Percentiles rank a stretch among this genome's conserved stretches.
These are phyloP conservation scores for Syngnathus rostellatus DNA, from an alignment of 2,797 vertebrate species.

Conservation along the genomic window DNA sequence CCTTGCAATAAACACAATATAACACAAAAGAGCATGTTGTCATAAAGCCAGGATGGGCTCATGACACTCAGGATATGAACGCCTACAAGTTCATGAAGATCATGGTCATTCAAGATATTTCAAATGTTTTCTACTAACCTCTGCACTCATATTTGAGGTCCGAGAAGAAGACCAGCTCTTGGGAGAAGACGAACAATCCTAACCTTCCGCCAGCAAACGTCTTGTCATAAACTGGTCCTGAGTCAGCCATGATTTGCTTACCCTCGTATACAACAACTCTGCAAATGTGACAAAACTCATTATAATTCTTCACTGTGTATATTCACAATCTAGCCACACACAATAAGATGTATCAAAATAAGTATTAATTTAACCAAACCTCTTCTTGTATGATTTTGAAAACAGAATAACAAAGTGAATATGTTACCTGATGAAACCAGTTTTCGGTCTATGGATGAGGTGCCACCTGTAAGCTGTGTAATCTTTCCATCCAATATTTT, in stretches of 20 bases:
- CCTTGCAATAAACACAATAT: too few species aligned
- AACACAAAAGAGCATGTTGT: too few species aligned
- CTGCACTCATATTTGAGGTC: slow-evolving; percentile 98
- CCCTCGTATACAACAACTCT: slow-evolving; percentile 97
- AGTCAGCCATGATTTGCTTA: slow-evolving; percentile 97
- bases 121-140: slow-evolving; percentile 74
- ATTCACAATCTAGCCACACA: not conserved
- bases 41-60: too few species aligned
- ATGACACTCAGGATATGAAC: not conserved
- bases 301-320: not conserved
- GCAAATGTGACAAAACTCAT: slow-evolving; percentile 17
- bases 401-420: not conserved
- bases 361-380: not conserved
- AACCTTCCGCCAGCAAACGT: slow-evolving; percentile 90
- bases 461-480: slow-evolving; percentile 99
- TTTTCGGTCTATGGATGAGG: slow-evolving; percentile 92
- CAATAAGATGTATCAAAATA: not conserved
- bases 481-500: slow-evolving; percentile 97
- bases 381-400: not conserved
- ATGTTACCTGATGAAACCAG: slow-evolving; percentile 90
- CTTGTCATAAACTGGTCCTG: slow-evolving; percentile 89
- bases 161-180: slow-evolving; percentile 97
- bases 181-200: slow-evolving; percentile 98
- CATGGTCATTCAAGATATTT: not conserved
- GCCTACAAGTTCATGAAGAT: not conserved